Base-by-base conservation (phyloP, 2,797 vertebrate genomes). In the Helicolenus hilgendorfi region DNA sequence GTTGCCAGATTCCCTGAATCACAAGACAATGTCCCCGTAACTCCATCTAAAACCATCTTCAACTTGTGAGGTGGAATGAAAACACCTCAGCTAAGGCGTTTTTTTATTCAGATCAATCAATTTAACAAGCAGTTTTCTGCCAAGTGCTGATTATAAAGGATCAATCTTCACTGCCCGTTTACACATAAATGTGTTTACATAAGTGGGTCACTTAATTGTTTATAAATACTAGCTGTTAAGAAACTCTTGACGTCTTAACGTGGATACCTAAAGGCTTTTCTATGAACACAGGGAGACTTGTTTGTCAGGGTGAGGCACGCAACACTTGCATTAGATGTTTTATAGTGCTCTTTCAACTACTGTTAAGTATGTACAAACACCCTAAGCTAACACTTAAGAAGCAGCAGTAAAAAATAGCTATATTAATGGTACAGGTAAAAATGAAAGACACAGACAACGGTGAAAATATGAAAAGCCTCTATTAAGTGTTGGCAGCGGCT, bases 391-490 rank as follows among this genome's bases (percentile, higher is more conserved):
- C 89, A 92, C 87, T 92, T 91, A 80, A 90, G 53, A 70, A 85
- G 81, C 56, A 85, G 78, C 79, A 83, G 85, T 74, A 91, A 86
- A 92, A 95, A 35, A 69, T 1, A 35, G 56, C 60, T 63, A 72
- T 88, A 95, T 90, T 92, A 94, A 96, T 82, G 64, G 91, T 81
- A 91, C 36, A 93, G 85, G 79, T 88, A 90, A 72, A 93, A 96
- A 96, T 96, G 81, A 97, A 96, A 96, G 92, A 88, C 72, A 75
- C 22, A 81, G 77, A 85, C 89, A 88, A 89, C 87, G 82, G 85
- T 85, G 82, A 90, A 95, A 95, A 96, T 87, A 94, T 96, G 90
- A 96, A 97, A 96, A 96, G 89, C 87, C 88, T 90, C 89, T 89
- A 96, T 97, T 96, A 96, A 94, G 89, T 83, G 74, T 90, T 97